A percentile compares a stretch with the other conserved stretches of the same genome.
These are phyloP conservation scores for Macroglossus sobrinus DNA, from an alignment of 2,113 vertebrate species.

Conservation along the genomic window DNA sequence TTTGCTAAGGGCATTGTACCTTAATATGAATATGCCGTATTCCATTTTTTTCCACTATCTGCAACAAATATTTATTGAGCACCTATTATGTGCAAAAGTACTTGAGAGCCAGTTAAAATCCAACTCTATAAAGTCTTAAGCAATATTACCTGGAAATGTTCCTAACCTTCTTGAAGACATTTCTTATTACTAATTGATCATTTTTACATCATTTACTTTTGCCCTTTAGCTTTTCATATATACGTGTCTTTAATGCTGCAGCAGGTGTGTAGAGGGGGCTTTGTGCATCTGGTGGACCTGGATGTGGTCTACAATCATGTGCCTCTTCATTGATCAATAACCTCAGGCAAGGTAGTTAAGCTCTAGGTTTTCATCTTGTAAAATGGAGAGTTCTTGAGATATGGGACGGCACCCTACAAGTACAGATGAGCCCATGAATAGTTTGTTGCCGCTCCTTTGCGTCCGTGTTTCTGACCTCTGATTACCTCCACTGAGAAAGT, in stretches of 20 bases:
- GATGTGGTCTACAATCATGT: not conserved
- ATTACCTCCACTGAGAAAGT: not conserved
- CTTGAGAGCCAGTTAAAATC: not conserved
- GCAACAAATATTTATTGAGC: not conserved
- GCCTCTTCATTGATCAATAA: fast-evolving
- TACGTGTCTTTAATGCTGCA: not conserved
- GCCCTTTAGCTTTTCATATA: not conserved
- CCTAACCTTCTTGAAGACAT: not conserved
- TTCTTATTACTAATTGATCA: not conserved
- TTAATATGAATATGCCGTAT: too few species aligned
- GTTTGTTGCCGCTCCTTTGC: not conserved
- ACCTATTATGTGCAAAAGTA: not conserved
- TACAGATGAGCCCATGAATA: fast-evolving
- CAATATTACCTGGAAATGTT: not conserved
- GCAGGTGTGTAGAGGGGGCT: fast-evolving
- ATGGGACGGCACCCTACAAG: fast-evolving
- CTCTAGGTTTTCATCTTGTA: not conserved
- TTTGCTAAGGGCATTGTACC: not conserved
- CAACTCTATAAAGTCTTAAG: not conserved
- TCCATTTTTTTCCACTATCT: not conserved
- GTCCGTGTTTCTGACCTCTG: not conserved
- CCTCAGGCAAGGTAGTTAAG: not conserved
- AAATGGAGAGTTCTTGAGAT: not conserved
- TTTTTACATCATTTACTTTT: not conserved
- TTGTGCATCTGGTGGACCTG: not conserved